These are phyloP conservation scores for Botia almorhae DNA, from an alignment of 2,797 vertebrate genomes.

Conservation along the genomic window DNA sequence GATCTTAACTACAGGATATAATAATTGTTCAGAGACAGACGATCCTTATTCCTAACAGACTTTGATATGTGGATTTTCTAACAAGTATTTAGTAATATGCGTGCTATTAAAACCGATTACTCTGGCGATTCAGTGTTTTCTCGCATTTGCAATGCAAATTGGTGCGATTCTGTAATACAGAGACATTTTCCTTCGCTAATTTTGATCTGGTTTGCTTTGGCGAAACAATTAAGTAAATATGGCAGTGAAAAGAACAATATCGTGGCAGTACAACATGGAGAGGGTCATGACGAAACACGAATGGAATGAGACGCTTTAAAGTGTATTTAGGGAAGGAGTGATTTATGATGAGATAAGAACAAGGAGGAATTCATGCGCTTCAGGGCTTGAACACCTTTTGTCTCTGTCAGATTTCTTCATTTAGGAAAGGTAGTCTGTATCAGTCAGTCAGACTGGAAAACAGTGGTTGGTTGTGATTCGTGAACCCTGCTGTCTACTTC, in stretches of 20 bases:
- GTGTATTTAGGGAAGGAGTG: not conserved
- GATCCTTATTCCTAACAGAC: no score
- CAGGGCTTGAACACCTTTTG: not conserved
- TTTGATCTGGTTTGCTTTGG: not conserved
- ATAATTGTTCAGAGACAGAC: no score
- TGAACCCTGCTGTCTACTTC: not conserved
- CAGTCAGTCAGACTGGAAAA: not conserved
- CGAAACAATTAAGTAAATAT: not conserved
- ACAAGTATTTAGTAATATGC: no score
- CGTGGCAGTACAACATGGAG: no score
- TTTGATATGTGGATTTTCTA: no score
- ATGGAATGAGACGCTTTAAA: not conserved
- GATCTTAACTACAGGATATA: no score
- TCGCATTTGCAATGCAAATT: not conserved
- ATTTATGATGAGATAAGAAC: not conserved
- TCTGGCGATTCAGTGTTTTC: not conserved
- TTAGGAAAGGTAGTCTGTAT: not conserved
- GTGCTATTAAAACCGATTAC: not conserved
- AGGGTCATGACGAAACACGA: not conserved
- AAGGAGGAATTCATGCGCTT: not conserved
- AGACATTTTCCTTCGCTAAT: not conserved
- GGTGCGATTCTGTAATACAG: not conserved
- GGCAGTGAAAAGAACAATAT: not conserved
- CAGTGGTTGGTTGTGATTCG: not conserved
- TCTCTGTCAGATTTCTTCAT: not conserved